Evolutionary conservation across 2,888 invertebrate genomes (phyloP).

Genomic region (Ligdia adustata): DNA sequence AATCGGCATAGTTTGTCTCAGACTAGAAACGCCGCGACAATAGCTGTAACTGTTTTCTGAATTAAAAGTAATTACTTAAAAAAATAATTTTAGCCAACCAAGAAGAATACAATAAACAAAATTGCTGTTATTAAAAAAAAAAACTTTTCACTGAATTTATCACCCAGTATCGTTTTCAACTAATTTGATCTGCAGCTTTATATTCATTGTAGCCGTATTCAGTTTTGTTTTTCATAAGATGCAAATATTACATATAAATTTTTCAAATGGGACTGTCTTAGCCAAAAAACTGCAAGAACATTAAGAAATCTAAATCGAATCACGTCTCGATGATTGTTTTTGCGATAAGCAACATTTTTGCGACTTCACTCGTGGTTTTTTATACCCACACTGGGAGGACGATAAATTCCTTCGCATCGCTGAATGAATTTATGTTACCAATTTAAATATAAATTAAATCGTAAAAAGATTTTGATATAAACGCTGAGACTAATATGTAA

Average conservation of each 20-base stretch:
- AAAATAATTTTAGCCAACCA: too few relatives aligned
- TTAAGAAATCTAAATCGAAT: conserved; percentile 69
- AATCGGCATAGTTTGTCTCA: conserved; percentile 31
- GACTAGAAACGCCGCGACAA: conserved; percentile 4
- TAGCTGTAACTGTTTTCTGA: too few relatives aligned
- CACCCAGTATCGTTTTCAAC: too few relatives aligned
- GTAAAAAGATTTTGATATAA: conserved; percentile 32
- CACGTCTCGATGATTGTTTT: conserved; percentile 68
- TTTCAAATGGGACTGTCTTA: conserved; percentile 48
- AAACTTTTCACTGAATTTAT: too few relatives aligned
- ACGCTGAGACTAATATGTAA: conserved; percentile 20
- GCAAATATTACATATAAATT: conserved; percentile 57
- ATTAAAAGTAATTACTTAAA: too few relatives aligned
- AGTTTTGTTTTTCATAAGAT: conserved; percentile 47
- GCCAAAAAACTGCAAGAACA: conserved; percentile 53
- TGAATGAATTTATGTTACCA: conserved; percentile 33
- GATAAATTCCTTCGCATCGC: conserved; percentile 35
- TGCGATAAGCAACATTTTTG: conserved; percentile 57
- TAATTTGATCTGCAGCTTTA: conserved; percentile 60
- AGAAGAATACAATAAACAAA: too few relatives aligned
- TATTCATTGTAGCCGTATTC: conserved; percentile 58
- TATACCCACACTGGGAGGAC: conserved; percentile 30
- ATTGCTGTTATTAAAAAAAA: too few relatives aligned
- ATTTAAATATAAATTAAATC: conserved; percentile 40
- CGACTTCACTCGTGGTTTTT: conserved; percentile 35